These are phyloP conservation scores for Lucilia sericata DNA, from an alignment of 1,140 invertebrate genomes.

Conservation along the genomic window DNA sequence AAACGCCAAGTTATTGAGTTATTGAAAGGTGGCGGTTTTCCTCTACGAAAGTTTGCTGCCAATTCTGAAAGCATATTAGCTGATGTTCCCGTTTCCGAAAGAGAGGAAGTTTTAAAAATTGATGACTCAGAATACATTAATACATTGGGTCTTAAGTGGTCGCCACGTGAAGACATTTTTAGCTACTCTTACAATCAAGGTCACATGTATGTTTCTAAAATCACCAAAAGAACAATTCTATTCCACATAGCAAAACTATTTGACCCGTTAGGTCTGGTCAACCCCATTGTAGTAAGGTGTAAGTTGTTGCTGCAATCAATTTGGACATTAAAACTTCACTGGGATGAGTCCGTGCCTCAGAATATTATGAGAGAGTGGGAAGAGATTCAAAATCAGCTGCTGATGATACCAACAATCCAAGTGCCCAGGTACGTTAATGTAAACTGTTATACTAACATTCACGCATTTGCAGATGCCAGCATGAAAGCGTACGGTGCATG, in stretches of 20 bases:
- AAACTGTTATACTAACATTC: too few relatives aligned
- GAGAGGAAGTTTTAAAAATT: too few relatives aligned
- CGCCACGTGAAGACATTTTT: neutral
- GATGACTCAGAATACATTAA: neutral
- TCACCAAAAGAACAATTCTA: slow-evolving; percentile 1
- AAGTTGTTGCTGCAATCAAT: neutral
- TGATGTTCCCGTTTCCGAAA: neutral
- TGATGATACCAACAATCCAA: too few relatives aligned
- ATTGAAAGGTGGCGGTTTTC: slow-evolving; percentile 49
- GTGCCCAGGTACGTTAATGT: too few relatives aligned
- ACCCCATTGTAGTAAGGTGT: neutral
- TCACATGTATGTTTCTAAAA: neutral
- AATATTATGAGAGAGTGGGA: too few relatives aligned
- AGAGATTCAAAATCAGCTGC: too few relatives aligned
- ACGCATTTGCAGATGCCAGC: too few relatives aligned
- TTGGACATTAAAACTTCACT: neutral
- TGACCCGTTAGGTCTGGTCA: neutral
- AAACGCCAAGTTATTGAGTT: slow-evolving; percentile 51
- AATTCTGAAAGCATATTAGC: neutral
- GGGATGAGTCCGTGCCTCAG: slow-evolving; percentile 22
- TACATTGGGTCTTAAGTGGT: slow-evolving; percentile 26
- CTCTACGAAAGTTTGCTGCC: slow-evolving; percentile 51
- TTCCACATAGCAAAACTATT: slow-evolving; percentile 22
- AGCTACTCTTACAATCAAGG: neutral
- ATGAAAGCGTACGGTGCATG: too few relatives aligned